Percentiles rank a stretch among this genome's conserved stretches.
phyloP scores from a whole-genome alignment of 2,888 invertebrate species.

The Mythimna ferrago region DNA sequence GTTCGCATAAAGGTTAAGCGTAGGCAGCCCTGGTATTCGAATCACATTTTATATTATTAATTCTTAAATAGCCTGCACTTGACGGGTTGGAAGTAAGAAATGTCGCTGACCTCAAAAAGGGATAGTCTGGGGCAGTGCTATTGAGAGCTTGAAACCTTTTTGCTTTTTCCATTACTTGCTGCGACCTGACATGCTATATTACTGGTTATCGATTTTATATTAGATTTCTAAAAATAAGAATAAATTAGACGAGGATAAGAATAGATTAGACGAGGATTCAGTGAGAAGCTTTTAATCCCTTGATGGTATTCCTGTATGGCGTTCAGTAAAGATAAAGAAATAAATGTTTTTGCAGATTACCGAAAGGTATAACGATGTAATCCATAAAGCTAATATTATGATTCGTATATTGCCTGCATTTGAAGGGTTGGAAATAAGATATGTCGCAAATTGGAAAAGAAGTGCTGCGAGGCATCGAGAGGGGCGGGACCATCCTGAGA shows the following conservation, averaged over 20 bases:
- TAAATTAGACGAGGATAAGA: background rate
- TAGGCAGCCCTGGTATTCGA: background rate
- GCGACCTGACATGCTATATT: background rate
- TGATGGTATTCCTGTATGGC: background rate
- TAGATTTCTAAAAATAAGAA: background rate
- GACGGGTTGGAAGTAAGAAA: slow-evolving; percentile 54
- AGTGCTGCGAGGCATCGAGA: slow-evolving; percentile 22
- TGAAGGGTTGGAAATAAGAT: slow-evolving; percentile 28
- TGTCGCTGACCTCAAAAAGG: slow-evolving; percentile 33
- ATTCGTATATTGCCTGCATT: slow-evolving; percentile 33
- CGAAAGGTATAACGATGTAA: background rate
- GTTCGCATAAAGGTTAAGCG: slow-evolving; percentile 14
- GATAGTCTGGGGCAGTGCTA: background rate
- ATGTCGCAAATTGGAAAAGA: slow-evolving; percentile 22
- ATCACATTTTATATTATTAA: slow-evolving; percentile 20
- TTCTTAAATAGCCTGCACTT: slow-evolving; percentile 35
- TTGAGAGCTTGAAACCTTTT: background rate
- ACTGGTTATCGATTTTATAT: background rate
- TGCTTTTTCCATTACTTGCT: slow-evolving; percentile 5
- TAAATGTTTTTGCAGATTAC: background rate
- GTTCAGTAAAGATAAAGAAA: background rate
- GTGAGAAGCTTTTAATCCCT: background rate
- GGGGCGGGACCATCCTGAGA: slow-evolving; percentile 20
- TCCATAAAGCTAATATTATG: slow-evolving; percentile 18
- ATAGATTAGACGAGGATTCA: background rate